Base-by-base conservation (phyloP, 2,888 invertebrate genomes). In the Osmoderma eremita region DNA sequence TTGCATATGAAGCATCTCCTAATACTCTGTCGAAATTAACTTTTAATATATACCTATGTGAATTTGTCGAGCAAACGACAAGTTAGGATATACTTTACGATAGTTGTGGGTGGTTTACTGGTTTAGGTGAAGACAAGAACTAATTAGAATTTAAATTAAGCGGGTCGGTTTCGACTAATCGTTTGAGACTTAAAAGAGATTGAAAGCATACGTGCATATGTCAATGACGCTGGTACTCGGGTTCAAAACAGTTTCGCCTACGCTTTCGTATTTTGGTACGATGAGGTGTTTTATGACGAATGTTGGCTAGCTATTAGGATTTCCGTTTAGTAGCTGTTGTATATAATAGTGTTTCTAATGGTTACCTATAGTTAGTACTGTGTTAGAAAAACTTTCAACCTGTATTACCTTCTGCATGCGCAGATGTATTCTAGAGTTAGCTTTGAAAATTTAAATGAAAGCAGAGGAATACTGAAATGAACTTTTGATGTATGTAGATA, bases 31-130 rank as follows among this genome's bases (percentile, higher is more conserved):
- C 17, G 42, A 13, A 17, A n/a, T 17, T 42, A 17, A 42, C 15
- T 42, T 42, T 42, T 42, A 42, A 10, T 42, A 42, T 42, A 42
- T 17, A 42, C n/a, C n/a, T n/a, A n/a, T n/a, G n/a, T 42, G 42
- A 5, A 42, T 42, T n/a, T 17, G 42, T 42, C 1, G 13, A 42
- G 42, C n/a, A 42, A 42, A 42, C n/a, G 42, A 17, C 17, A n/a
- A 42, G 8, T 30, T 42, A 42, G n/a, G n/a, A 42, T 13, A 42
- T 17, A 42, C 42, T 42, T 42, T 42, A 42, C 6, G 42, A 42
- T 42, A 10, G 42, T 42, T 13, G 42, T 42, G 17, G 42, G 42
- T 42, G 42, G 42, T 1, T 42, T 42, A 13, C n/a, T 42, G 42
- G 42, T 1, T 42, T 42, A 13, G 42, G 17, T 15, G 42, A 42